phyloP scores from a whole-genome alignment of 2,797 vertebrate species.

The Leuciscus waleckii region DNA sequence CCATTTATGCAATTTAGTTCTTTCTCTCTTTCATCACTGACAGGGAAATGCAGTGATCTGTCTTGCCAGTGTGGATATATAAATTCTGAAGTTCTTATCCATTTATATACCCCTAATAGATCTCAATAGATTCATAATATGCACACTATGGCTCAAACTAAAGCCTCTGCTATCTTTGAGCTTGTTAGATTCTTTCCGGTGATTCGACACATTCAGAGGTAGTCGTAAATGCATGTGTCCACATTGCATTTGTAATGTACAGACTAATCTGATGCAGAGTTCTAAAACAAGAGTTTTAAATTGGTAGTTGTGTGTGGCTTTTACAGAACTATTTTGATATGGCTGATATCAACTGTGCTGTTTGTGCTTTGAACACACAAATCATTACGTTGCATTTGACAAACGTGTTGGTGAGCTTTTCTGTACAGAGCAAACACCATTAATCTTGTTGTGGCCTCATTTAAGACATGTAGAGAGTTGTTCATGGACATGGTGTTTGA shows the following conservation, averaged over 20 bases:
- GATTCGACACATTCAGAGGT: background rate
- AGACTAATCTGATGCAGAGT: background rate
- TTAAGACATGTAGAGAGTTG: conserved; percentile 25
- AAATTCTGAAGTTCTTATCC: conserved; percentile 4
- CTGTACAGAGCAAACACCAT: background rate
- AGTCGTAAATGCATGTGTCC: background rate
- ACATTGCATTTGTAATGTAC: background rate
- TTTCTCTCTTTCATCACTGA: conserved; percentile 17
- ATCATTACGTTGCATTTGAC: background rate
- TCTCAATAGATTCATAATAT: background rate
- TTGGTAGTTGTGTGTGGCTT: background rate
- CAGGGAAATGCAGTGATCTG: conserved; percentile 22
- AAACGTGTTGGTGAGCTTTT: background rate
- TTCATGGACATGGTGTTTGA: conserved; percentile 33
- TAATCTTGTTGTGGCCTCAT: conserved; percentile 21
- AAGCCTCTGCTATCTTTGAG: background rate
- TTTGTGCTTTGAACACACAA: background rate
- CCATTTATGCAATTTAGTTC: conserved; percentile 13
- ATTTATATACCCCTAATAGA: background rate
- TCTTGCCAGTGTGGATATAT: background rate
- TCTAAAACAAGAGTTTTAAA: background rate
- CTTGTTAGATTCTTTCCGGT: background rate
- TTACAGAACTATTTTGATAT: background rate
- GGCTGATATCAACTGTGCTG: background rate
- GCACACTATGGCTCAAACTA: background rate